Conservation (phyloP, 1,140 invertebrate species). For the Chironomus tepperi region DNA sequence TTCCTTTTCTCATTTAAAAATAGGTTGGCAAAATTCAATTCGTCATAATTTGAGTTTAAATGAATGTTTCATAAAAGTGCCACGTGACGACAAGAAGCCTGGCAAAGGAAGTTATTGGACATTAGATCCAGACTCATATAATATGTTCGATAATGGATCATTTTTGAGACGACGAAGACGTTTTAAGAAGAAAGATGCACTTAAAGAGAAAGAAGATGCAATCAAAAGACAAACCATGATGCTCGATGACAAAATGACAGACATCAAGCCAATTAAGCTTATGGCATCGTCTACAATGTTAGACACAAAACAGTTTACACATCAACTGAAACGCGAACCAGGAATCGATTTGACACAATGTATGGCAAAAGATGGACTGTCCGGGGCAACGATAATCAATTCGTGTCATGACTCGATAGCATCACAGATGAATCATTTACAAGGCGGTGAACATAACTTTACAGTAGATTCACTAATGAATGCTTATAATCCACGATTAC, state of each 20-base stretch:
- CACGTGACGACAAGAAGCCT: slow-evolving; percentile 84
- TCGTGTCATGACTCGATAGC: slow-evolving; percentile 39
- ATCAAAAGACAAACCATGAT: slow-evolving; percentile 56
- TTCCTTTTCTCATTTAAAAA: slow-evolving; percentile 31
- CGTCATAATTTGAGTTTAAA: slow-evolving; percentile 95
- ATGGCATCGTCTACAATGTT: slow-evolving; percentile 37
- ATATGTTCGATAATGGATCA: slow-evolving; percentile 98
- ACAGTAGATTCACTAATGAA: slow-evolving; percentile 41
- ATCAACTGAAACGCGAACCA: slow-evolving; percentile 26
- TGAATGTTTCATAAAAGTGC: slow-evolving; percentile 97
- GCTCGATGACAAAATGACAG: slow-evolving; percentile 39
- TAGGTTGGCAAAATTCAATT: slow-evolving; percentile 87
- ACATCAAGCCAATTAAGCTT: slow-evolving; percentile 39
- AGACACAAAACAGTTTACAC: slow-evolving; percentile 28
- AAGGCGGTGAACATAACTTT: slow-evolving; percentile 37
- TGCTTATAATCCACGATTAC: slow-evolving; percentile 39
- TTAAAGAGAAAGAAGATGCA: slow-evolving; percentile 80
- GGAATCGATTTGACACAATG: slow-evolving; percentile 35
- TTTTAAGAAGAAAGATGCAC: slow-evolving; percentile 93
- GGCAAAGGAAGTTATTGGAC: slow-evolving; percentile 98
- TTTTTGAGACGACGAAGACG: slow-evolving; percentile 81
- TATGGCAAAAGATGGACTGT: slow-evolving; percentile 24
- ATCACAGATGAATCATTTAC: slow-evolving; percentile 37
- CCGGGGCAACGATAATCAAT: slow-evolving; percentile 33
- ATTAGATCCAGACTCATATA: slow-evolving; percentile 89